Evolutionary conservation across 2,113 vertebrate genomes (phyloP).

Genomic region (Cavia aperea): DNA sequence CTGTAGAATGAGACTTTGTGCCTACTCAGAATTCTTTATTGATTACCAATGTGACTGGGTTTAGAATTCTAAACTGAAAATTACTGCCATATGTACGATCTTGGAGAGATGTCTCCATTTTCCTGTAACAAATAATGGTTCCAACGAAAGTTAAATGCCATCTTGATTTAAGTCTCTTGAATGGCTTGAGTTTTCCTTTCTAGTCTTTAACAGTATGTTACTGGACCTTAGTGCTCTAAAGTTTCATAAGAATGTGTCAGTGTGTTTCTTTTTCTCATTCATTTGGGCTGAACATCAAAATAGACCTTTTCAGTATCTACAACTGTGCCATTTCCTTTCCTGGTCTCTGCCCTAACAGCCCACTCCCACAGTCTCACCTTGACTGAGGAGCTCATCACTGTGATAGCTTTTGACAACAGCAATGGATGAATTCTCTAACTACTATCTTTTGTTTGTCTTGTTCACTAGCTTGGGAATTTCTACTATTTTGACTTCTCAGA

Average conservation of each 20-base stretch:
- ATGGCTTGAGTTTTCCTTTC: not conserved
- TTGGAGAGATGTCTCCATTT: not conserved
- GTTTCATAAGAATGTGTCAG: not conserved
- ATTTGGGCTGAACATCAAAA: not conserved
- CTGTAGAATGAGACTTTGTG: not conserved
- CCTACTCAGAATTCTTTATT: not conserved
- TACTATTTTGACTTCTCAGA: not conserved
- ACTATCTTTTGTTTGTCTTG: not conserved
- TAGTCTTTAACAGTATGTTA: not conserved
- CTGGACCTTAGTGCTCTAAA: not conserved
- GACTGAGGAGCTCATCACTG: not conserved
- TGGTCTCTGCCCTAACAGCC: not conserved
- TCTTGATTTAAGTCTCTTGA: not conserved
- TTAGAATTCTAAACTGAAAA: conserved; percentile 11
- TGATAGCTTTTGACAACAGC: not conserved
- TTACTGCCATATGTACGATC: not conserved
- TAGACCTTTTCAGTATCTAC: not conserved
- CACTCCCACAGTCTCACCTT: not conserved
- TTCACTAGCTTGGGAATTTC: not conserved
- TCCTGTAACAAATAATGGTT: not conserved
- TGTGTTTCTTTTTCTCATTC: not conserved
- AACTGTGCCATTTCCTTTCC: not conserved
- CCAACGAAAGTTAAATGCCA: conserved; percentile 1
- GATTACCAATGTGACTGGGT: not conserved
- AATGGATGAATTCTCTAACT: not conserved